A percentile compares a stretch with the other conserved stretches of the same genome.
phyloP scores from a whole-genome alignment of 1,140 invertebrate genomes.

The Anoplophora glabripennis region DNA sequence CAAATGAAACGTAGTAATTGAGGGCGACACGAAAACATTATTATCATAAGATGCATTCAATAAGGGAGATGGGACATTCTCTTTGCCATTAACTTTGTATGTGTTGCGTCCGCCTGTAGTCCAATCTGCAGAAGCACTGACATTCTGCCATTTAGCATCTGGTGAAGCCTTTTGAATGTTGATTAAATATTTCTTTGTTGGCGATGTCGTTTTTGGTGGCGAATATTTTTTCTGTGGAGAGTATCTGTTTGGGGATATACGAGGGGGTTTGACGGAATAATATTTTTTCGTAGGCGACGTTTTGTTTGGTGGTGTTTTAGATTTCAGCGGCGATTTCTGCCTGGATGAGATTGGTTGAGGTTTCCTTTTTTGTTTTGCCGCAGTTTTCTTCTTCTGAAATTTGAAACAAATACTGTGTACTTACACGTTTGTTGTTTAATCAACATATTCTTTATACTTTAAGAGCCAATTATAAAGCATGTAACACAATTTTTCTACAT shows the following conservation, averaged over 20 bases:
- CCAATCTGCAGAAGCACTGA: too few species aligned
- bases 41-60: neutral
- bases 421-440: too few species aligned
- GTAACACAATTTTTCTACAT: too few species aligned
- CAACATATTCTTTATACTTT: too few species aligned
- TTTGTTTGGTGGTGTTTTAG: constrained; percentile 7
- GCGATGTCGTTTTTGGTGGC: neutral
- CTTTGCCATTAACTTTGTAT: constrained; percentile 11
- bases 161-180: too few species aligned
- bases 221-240: neutral
- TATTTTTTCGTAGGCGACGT: constrained; percentile 18
- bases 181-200: neutral
- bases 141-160: too few species aligned
- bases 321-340: neutral
- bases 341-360: neutral
- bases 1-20: constrained; percentile 12
- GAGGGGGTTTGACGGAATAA: constrained; percentile 12
- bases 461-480: too few species aligned
- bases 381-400: constrained; percentile 10
- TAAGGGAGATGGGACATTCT: constrained; percentile 12
- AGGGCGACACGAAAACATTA: constrained; percentile 15
- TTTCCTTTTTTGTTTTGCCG: neutral
- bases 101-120: neutral
- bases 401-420: neutral
- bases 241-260: constrained; percentile 11